phyloP scores from a whole-genome alignment of 2,797 vertebrate genomes.

The Microhierax caerulescens region DNA sequence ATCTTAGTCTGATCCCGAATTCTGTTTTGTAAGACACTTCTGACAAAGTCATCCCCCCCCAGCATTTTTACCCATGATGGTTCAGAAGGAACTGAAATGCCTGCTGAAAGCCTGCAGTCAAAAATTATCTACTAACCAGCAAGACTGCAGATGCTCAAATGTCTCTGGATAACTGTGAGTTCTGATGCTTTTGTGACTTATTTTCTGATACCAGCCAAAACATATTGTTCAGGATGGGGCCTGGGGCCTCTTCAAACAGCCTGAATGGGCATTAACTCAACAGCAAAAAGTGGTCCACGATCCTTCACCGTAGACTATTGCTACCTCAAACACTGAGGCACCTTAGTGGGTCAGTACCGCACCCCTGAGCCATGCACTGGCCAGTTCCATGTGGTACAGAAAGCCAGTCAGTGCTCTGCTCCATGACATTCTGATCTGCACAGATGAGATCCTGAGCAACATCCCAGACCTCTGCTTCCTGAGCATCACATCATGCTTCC shows the following conservation, averaged over 20 bases:
- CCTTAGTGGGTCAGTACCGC: neutral
- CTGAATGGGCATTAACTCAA: neutral
- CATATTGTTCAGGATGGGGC: neutral
- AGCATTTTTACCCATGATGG: neutral
- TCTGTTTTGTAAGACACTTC: neutral
- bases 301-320: neutral
- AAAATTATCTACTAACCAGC: neutral
- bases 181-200: neutral
- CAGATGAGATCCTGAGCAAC: neutral
- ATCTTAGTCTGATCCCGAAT: neutral
- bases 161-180: neutral
- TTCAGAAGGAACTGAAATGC: neutral
- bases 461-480: neutral
- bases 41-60: neutral
- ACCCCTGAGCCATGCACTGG: fast-evolving
- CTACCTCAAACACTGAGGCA: neutral
- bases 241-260: neutral
- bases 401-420: neutral
- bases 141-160: neutral
- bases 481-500: neutral
- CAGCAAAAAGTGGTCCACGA: neutral
- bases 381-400: neutral
- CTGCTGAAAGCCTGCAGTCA: neutral
- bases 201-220: neutral
- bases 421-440: neutral